These are phyloP conservation scores for Pachycephala philippinensis DNA, from an alignment of 2,113 vertebrate species.

Conservation along the genomic window DNA sequence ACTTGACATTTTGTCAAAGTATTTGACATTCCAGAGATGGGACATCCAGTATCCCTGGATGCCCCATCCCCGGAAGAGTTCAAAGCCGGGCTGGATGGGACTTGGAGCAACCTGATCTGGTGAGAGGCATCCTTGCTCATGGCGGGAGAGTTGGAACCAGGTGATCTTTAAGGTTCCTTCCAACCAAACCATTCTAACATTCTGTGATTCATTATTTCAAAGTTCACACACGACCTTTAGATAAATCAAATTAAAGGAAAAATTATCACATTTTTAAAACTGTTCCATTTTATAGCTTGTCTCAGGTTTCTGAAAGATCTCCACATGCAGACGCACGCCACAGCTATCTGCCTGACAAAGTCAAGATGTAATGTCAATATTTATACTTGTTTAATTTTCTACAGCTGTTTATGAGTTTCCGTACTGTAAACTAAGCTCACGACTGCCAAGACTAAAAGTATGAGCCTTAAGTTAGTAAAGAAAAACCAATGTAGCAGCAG, in stretches of 20 bases:
- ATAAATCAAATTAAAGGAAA: not conserved
- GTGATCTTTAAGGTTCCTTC: not conserved
- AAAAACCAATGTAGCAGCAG: not conserved
- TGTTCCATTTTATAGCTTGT: not conserved
- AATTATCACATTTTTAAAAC: not conserved
- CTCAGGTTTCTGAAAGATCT: not conserved
- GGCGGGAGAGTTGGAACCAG: not conserved
- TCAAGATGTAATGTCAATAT: not conserved
- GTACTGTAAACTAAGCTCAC: not conserved
- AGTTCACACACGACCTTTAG: not conserved
- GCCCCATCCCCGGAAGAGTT: not conserved
- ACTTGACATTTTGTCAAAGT: not conserved
- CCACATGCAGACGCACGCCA: rapidly evolving
- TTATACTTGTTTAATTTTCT: not conserved
- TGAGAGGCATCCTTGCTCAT: not conserved
- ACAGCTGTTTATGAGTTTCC: not conserved
- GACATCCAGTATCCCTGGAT: not conserved
- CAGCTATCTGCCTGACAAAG: not conserved
- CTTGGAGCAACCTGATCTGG: not conserved
- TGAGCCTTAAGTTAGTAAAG: not conserved
- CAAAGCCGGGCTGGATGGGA: not conserved
- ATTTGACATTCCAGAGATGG: not conserved
- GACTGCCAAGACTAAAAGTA: not conserved
- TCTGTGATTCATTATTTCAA: not conserved
- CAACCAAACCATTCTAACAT: not conserved